Conservation (phyloP, 2,888 invertebrate species). For the Pristionchus entomophagus region DNA sequence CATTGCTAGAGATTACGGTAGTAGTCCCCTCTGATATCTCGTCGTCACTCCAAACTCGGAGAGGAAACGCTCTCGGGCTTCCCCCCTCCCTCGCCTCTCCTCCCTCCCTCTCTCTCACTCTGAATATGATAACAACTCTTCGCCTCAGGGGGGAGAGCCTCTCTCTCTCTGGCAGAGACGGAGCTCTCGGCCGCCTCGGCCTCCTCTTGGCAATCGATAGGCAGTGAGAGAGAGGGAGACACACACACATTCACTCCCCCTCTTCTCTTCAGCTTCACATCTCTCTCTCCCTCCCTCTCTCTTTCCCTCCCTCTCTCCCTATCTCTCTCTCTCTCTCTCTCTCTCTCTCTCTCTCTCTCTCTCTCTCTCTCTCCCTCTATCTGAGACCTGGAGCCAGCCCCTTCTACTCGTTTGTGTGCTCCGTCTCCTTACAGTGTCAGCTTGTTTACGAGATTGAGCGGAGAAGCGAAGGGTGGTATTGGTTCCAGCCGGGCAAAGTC, state of each 20-base stretch:
- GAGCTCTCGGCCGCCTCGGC: not conserved
- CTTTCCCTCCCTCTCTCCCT: not conserved
- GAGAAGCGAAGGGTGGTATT: not conserved
- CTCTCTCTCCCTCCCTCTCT: not conserved
- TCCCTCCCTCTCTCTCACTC: not conserved
- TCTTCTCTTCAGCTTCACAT: not conserved
- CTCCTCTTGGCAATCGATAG: slow-evolving; percentile 43
- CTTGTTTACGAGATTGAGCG: not conserved
- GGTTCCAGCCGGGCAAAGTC: not conserved
- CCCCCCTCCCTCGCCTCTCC: not conserved
- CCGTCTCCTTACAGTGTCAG: not conserved
- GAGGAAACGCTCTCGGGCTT: not conserved
- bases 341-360: slow-evolving; percentile 11
- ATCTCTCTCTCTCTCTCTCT: not conserved
- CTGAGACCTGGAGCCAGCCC: slow-evolving; percentile 36
- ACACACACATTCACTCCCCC: not conserved
- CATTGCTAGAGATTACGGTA: not conserved
- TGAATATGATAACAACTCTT: slow-evolving; percentile 41
- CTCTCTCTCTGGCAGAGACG: too few relatives aligned
- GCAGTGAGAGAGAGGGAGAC: not conserved
- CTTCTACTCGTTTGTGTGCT: too few relatives aligned
- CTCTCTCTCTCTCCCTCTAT: slow-evolving; percentile 12
- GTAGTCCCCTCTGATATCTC: not conserved
- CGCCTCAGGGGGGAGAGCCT: slow-evolving; percentile 19
- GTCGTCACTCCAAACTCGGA: slow-evolving; percentile 29